Conservation (phyloP, 2,113 vertebrate species). For the Crotalus horridus region DNA sequence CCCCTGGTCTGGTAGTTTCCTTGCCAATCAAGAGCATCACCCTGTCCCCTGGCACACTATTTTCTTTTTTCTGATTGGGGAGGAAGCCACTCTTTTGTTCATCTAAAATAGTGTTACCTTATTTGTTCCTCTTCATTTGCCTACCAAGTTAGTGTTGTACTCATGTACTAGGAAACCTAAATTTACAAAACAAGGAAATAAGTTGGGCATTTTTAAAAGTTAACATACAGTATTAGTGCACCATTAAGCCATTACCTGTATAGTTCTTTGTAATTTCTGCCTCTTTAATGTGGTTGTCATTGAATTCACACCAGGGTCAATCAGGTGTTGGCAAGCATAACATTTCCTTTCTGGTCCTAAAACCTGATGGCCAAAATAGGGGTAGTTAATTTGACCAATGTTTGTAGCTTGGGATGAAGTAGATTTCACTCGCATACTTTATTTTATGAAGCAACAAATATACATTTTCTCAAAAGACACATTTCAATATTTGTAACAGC, state of each 20-base stretch:
- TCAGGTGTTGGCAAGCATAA: accelerated
- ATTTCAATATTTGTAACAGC: neutral
- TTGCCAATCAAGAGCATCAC: slow-evolving; percentile 34
- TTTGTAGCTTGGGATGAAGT: neutral
- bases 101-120: neutral
- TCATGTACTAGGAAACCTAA: neutral
- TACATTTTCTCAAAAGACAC: neutral
- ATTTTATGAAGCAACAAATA: neutral
- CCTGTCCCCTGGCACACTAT: neutral
- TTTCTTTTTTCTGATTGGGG: neutral
- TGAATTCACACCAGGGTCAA: neutral
- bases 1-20: neutral
- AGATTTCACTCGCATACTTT: neutral
- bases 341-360: neutral
- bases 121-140: neutral
- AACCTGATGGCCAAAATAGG: neutral
- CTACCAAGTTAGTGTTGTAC: neutral
- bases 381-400: neutral
- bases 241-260: neutral
- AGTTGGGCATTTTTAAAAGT: neutral
- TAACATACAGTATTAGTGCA: neutral
- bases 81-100: neutral
- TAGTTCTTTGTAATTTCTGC: neutral
- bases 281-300: neutral
- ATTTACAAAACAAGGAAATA: neutral